Percentiles rank a stretch among this genome's conserved stretches.
These are phyloP conservation scores for Liasis olivaceus DNA, from an alignment of 2,797 vertebrate species.

Conservation along the genomic window DNA sequence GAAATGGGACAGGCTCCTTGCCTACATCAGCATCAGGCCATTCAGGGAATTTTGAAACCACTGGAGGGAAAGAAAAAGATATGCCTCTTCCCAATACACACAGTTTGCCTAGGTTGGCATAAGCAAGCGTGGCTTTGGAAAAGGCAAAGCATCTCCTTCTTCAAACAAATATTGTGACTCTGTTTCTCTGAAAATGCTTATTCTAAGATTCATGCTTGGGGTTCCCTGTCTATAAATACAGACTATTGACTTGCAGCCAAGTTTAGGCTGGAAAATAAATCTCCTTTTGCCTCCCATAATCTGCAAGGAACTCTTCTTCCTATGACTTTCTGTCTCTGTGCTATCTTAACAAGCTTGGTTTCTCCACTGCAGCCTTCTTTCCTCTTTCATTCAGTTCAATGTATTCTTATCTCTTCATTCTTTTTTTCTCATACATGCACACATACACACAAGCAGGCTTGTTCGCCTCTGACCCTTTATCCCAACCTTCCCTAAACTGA, in stretches of 20 bases:
- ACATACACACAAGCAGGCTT: not conserved
- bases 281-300: not conserved
- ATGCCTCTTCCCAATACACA: not conserved
- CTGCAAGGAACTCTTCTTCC: not conserved
- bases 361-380: not conserved
- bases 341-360: not conserved
- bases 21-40: not conserved
- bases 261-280: not conserved
- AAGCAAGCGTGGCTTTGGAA: not conserved
- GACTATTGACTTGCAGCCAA: not conserved
- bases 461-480: not conserved
- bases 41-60: not conserved
- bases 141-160: not conserved
- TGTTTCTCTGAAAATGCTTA: not conserved
- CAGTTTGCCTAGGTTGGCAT: not conserved
- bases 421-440: not conserved
- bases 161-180: not conserved
- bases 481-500: not conserved
- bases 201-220: not conserved
- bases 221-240: not conserved
- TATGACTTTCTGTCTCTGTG: not conserved
- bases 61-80: not conserved
- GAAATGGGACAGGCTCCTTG: not conserved
- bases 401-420: not conserved
- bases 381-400: not conserved